phyloP scores from a whole-genome alignment of 2,888 invertebrate species.

The Tetragonula carbonaria region DNA sequence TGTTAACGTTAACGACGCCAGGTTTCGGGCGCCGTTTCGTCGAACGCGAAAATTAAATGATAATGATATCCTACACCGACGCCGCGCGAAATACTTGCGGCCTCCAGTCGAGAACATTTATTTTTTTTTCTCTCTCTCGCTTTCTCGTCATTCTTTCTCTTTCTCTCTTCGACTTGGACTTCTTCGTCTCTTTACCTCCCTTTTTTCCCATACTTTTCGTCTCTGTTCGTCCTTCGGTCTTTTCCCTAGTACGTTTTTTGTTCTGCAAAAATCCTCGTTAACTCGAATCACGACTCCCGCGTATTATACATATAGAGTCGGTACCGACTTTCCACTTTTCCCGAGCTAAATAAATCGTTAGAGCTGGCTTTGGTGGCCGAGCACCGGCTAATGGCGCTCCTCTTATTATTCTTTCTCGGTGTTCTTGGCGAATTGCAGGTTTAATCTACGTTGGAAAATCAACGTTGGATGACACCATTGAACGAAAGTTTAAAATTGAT shows the following conservation, averaged over 20 bases:
- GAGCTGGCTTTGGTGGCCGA: conserved; percentile 44
- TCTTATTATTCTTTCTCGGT: conserved; percentile 43
- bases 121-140: conserved; percentile 42
- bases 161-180: background rate
- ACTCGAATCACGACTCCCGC: conserved; percentile 51
- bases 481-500: conserved; percentile 29
- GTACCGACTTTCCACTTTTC: conserved; percentile 50
- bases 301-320: conserved; percentile 32
- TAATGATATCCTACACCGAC: conserved; percentile 76
- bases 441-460: conserved; percentile 33
- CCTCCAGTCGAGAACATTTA: conserved; percentile 51
- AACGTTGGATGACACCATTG: conserved; percentile 1
- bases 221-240: conserved; percentile 29
- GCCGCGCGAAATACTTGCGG: conserved; percentile 57
- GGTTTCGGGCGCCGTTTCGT: conserved; percentile 62
- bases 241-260: conserved; percentile 37
- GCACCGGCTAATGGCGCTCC: conserved; percentile 60
- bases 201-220: conserved; percentile 3
- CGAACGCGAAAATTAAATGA: conserved; percentile 78
- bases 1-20: conserved; percentile 74
- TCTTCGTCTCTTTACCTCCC: background rate
- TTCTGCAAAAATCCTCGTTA: conserved; percentile 65
- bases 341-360: conserved; percentile 63
- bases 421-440: conserved; percentile 17
- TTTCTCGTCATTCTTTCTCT: conserved; percentile 22